These are phyloP conservation scores for Dromiciops gliroides DNA, from an alignment of 2,113 vertebrate genomes.

Conservation along the genomic window DNA sequence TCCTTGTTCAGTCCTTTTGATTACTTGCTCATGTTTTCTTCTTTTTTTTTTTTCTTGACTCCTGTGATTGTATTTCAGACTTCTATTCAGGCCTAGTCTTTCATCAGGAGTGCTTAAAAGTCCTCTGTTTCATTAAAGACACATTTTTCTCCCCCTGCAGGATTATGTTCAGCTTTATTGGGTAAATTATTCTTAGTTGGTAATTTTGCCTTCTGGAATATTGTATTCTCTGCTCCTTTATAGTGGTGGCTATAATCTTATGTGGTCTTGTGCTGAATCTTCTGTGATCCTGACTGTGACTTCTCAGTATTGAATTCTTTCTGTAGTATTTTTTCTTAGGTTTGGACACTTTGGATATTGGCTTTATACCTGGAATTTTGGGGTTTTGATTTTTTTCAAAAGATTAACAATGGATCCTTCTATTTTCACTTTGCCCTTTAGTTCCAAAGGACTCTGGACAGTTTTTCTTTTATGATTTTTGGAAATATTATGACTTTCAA, in stretches of 20 bases:
- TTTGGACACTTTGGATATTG: not conserved
- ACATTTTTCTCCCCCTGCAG: not conserved
- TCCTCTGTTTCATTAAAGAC: not conserved
- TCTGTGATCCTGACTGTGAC: not conserved
- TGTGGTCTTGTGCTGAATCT: not conserved
- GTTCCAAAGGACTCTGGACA: not conserved
- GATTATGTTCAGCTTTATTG: not conserved
- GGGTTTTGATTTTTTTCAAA: too few relatives aligned
- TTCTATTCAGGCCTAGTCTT: not conserved
- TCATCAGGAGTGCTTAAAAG: not conserved
- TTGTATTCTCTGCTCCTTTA: not conserved
- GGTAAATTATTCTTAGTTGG: not conserved
- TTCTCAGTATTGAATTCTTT: not conserved
- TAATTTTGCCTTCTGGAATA: not conserved
- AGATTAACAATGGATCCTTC: too few relatives aligned
- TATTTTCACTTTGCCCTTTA: not conserved
- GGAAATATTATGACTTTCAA: not conserved
- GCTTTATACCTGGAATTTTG: too few relatives aligned
- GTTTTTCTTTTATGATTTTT: not conserved
- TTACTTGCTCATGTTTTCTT: not conserved
- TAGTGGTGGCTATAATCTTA: not conserved
- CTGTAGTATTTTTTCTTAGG: not conserved
- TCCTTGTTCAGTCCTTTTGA: not conserved
- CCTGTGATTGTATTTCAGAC: not conserved
- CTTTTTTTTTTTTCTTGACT: not conserved